Conservation (phyloP, 2,888 invertebrate species). For the Cremastinae sp. region DNA sequence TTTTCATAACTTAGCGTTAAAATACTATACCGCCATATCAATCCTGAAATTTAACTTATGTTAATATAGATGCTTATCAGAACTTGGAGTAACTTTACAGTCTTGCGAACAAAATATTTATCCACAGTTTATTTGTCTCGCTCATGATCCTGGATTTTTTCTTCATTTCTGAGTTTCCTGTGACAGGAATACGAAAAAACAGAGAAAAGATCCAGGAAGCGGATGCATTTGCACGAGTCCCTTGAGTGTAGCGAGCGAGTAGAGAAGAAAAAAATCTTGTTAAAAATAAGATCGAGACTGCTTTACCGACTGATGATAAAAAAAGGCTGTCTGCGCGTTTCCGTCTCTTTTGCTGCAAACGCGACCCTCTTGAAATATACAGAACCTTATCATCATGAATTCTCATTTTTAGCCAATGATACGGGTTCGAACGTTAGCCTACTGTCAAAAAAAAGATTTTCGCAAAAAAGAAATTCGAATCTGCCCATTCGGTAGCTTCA, state of each 20-base stretch:
- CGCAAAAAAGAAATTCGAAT: too few relatives aligned
- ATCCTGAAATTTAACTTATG: too few relatives aligned
- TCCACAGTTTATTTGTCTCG: too few relatives aligned
- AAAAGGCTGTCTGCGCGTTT: neutral
- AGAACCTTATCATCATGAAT: conserved; percentile 24
- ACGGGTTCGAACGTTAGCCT: conserved; percentile 32
- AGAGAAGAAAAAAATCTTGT: neutral
- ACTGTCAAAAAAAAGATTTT: neutral
- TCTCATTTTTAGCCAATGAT: conserved; percentile 46
- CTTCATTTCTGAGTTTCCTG: neutral
- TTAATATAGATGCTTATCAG: too few relatives aligned
- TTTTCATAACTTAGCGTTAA: too few relatives aligned
- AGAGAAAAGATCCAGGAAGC: conserved; percentile 21
- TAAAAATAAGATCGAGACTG: conserved; percentile 8
- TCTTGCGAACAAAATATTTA: too few relatives aligned
- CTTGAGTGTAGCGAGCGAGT: conserved; percentile 45
- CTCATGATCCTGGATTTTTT: neutral
- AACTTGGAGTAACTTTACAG: too few relatives aligned
- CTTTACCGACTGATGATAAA: conserved; percentile 1
- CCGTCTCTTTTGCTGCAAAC: conserved; percentile 16
- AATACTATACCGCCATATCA: too few relatives aligned
- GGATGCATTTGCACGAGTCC: conserved; percentile 60
- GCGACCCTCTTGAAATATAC: conserved; percentile 42
- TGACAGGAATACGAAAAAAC: conserved; percentile 21
- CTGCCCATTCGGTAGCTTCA: too few relatives aligned